Evolutionary conservation across 2,113 vertebrate species (phyloP).

Genomic region (Syngnathoides biaculeatus): DNA sequence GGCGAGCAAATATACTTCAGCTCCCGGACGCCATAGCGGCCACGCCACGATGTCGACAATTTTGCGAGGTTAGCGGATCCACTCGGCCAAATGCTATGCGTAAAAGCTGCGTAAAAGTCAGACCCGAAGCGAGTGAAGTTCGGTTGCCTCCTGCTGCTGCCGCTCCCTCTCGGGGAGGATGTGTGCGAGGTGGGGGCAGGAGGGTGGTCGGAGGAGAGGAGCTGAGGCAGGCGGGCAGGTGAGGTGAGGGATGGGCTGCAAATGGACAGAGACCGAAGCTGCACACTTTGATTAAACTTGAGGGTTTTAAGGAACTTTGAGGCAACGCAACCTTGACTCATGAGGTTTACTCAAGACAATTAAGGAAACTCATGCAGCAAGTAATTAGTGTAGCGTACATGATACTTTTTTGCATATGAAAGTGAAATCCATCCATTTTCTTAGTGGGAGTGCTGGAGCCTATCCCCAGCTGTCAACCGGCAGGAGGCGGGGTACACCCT

Average conservation of each 20-base stretch:
- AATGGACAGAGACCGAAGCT: not conserved
- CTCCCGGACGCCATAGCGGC: not conserved
- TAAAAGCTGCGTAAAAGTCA: conserved; percentile 16
- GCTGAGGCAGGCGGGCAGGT: conserved; percentile 55
- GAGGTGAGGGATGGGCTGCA: conserved; percentile 63
- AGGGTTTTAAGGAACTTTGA: too few relatives aligned
- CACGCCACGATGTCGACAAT: not conserved
- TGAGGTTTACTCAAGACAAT: too few relatives aligned
- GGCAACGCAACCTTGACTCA: too few relatives aligned
- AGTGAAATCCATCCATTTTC: too few relatives aligned
- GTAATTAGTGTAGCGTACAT: too few relatives aligned
- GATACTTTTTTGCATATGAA: too few relatives aligned
- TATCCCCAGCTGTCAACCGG: too few relatives aligned
- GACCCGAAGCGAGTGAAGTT: not conserved
- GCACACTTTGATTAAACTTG: not conserved
- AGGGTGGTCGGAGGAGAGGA: conserved; percentile 51
- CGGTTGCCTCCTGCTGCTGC: conserved; percentile 33
- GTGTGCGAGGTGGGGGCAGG: conserved; percentile 26
- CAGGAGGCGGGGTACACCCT: too few relatives aligned
- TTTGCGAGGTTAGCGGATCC: not conserved
- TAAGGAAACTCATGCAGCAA: too few relatives aligned
- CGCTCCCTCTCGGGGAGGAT: conserved; percentile 47
- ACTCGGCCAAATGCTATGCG: not conserved
- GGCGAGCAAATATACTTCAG: conserved; percentile 26
- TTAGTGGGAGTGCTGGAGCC: too few relatives aligned